Base-by-base conservation (phyloP, 1,140 invertebrate genomes). In the Lerema accius region DNA sequence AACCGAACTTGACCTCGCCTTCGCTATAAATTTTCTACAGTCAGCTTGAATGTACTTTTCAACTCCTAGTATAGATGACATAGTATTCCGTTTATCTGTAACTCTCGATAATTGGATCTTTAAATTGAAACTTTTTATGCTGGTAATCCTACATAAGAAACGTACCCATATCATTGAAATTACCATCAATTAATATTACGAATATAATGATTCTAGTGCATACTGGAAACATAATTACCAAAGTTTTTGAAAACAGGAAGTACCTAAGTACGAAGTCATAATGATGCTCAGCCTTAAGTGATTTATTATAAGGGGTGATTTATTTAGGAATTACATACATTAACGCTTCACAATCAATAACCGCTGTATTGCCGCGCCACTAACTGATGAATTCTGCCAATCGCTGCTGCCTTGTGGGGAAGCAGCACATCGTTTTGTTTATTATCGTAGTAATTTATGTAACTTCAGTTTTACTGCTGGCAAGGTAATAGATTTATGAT, bases 331-430 rank as follows among this genome's bases (percentile, higher is more conserved):
- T 68, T 72, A 46, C 65, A 40, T 59, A 78, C 71, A 83, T 86
- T 84, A 83, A 71, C 71, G 59, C 62, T 73, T 84, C 80, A 82
- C 78, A 77, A 86, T 83, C 82, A 84, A 84, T 86, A 86, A 79
- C 72, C 67, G 62, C 67, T 49, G 59, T 46, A 71, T 69, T n/a
- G n/a, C n/a, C n/a, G n/a, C 61, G 64, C 58, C 63, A 37, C 69
- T 63, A 60, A 45, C 67, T 82, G 74, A 80, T 81, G 68, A 77
- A 75, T 76, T 76, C 65, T 62, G 51, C 68, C 67, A 71, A 76
- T 76, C 73, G 69, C 64, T 73, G 51, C 51, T 51, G 51, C 51
- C 42, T 43, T 43, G 2, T 10, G 40, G 16, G 15, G 16, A 43
- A 17, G 14, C 10, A 19, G 16, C 16, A 1, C 16, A 43, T 4